A percentile compares a stretch with the other conserved stretches of the same genome.
phyloP scores from a whole-genome alignment of 92 coral and sea anemone species.

The Hydrozoanthus gracilis region DNA sequence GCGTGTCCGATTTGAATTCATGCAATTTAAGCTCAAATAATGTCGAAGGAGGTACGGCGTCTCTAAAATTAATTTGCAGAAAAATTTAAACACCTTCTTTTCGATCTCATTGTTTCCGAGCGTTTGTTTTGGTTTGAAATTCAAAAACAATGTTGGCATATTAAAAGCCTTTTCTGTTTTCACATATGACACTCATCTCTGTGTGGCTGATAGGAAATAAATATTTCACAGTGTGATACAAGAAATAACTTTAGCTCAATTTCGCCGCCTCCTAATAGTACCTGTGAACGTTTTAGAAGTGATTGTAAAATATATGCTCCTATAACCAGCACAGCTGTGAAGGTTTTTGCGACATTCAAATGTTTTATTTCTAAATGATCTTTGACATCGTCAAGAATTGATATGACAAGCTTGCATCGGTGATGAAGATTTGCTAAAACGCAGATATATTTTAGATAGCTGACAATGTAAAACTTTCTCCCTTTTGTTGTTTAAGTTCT shows the following conservation, averaged over 20 bases:
- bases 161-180: slow-evolving; percentile 30
- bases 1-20: too few species aligned
- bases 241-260: slow-evolving; percentile 30
- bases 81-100: neutral
- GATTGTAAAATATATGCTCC: slow-evolving; percentile 41
- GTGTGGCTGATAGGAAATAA: slow-evolving; percentile 40
- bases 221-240: slow-evolving; percentile 43
- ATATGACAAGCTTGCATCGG: neutral
- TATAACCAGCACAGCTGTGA: slow-evolving; percentile 22
- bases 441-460: neutral
- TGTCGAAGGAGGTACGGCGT: neutral
- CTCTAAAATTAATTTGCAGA: neutral
- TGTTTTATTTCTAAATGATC: neutral
- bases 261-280: slow-evolving; percentile 22
- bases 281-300: slow-evolving; percentile 45
- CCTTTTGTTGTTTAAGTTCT: neutral
- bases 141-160: slow-evolving; percentile 11
- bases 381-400: neutral
- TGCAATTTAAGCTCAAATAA: too few species aligned
- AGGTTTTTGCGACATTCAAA: neutral
- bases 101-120: slow-evolving; percentile 6
- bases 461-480: neutral
- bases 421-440: neutral
- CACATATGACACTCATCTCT: slow-evolving; percentile 15
- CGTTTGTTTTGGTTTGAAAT: slow-evolving; percentile 31